A percentile compares a stretch with the other conserved stretches of the same genome.
phyloP scores from a whole-genome alignment of 2,797 vertebrate species.

The Sphenopsis melanotis region DNA sequence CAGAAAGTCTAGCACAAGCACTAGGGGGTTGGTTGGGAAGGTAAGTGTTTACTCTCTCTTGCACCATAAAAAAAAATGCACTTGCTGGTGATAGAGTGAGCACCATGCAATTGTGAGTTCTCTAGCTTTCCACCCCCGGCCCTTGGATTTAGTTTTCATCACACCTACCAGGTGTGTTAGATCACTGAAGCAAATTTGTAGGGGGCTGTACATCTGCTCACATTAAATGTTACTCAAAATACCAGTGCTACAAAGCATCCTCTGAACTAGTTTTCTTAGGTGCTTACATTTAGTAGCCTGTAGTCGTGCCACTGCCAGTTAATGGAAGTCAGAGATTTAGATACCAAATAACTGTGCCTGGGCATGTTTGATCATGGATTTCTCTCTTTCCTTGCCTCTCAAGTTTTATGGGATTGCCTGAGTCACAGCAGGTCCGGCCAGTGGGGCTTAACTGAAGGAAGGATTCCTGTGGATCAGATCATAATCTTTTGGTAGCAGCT shows the following conservation, averaged over 20 bases:
- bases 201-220: background rate
- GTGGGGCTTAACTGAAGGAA: background rate
- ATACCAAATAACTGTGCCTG: background rate
- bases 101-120: background rate
- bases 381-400: background rate
- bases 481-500: background rate
- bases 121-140: background rate
- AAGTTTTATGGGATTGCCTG: background rate
- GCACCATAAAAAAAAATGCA: background rate
- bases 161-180: background rate
- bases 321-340: background rate
- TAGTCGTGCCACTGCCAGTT: fast-evolving
- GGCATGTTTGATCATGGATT: background rate
- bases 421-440: background rate
- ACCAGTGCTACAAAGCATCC: background rate
- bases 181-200: background rate
- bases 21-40: background rate
- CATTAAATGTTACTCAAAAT: background rate
- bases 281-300: background rate
- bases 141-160: background rate
- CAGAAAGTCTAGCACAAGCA: background rate
- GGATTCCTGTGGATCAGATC: background rate
- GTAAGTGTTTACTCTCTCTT: background rate
- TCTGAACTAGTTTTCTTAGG: background rate
- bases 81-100: background rate